Evolutionary conservation across 2,797 vertebrate genomes (phyloP), one percentile per base, ranked within the genome.

Genomic region (Gastrophryne carolinensis): DNA sequence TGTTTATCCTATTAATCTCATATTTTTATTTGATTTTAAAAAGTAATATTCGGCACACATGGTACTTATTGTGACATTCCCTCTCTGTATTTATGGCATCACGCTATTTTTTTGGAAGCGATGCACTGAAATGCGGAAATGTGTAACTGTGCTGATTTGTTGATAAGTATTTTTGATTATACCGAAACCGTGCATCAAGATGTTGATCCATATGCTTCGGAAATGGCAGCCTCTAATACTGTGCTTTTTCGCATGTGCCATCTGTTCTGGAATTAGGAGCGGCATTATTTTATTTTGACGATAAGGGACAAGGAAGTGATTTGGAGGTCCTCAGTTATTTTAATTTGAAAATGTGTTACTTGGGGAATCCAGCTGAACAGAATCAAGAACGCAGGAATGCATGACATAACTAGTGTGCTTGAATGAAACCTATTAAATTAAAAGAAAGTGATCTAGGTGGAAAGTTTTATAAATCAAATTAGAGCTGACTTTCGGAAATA

Each of bases 191-290:
- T 81, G 68, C 75, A 75, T 70, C 13, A 66, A 32, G 30, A 32
- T 54, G 61, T 69, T 30, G 15, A 83, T 80, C 73, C 69, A 23
- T 77, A 50, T 83, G 72, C 52, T 81, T 52, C 70, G 74, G 63
- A 86, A 84, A 64, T 39, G 0, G 1, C 81, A 68, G 75, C n/a
- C 49, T 80, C 72, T 84, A 82, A 81, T 85, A 83, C 39, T 75
- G 54, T 67, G 65, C 53, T 61, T 56, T 78, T 78, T 44, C 19
- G 53, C 24, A 50, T 41, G 53, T 47, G 71, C 81, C 81, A 82
- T 83, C 80, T 83, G 32, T 81, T 35, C 52, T 41, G 12, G 53
- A 52, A 65, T 26, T 74, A 58, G 24, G 29, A 64, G 23, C 17
- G 49, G 52, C 75, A 71, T 72, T 52, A 78, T 32, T 53, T 30